A percentile compares a stretch with the other conserved stretches of the same genome.
phyloP scores from a whole-genome alignment of 2,113 vertebrate genomes.

The Onychostoma macrolepis region DNA sequence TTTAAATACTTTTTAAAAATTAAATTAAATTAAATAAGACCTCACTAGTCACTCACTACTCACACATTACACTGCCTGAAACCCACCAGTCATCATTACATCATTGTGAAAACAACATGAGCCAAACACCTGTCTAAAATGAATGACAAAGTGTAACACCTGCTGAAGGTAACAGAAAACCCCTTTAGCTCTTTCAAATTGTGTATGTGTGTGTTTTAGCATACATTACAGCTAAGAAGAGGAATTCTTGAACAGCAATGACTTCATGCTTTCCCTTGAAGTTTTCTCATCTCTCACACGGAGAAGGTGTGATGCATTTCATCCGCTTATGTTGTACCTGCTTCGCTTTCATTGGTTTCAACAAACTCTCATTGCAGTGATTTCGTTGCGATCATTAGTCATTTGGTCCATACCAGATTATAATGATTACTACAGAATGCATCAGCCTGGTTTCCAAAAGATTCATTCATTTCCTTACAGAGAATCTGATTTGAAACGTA shows the following conservation, averaged over 20 bases:
- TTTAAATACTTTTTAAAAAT: not conserved
- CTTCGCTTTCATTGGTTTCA: not conserved
- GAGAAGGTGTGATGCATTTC: not conserved
- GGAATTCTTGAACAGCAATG: not conserved
- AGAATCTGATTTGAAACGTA: not conserved
- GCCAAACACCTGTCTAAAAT: not conserved
- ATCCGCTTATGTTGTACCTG: not conserved
- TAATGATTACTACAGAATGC: not conserved
- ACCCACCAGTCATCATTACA: slow-evolving; percentile 2
- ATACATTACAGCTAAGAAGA: not conserved
- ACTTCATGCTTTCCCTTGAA: not conserved
- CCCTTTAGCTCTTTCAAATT: not conserved
- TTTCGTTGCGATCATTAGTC: not conserved
- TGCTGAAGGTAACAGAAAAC: not conserved
- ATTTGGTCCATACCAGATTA: not conserved
- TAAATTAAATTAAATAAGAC: not conserved
- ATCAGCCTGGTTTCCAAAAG: not conserved
- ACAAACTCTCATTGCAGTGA: not conserved
- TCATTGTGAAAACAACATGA: not conserved
- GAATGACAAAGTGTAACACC: not conserved
- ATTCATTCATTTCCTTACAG: not conserved
- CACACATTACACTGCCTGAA: not conserved
- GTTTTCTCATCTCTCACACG: not conserved
- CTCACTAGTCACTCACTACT: not conserved
- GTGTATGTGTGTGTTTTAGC: not conserved